A percentile compares a stretch with the other conserved stretches of the same genome.
Evolutionary conservation across 2,113 vertebrate genomes (phyloP).

Genomic region (Rynchops niger): DNA sequence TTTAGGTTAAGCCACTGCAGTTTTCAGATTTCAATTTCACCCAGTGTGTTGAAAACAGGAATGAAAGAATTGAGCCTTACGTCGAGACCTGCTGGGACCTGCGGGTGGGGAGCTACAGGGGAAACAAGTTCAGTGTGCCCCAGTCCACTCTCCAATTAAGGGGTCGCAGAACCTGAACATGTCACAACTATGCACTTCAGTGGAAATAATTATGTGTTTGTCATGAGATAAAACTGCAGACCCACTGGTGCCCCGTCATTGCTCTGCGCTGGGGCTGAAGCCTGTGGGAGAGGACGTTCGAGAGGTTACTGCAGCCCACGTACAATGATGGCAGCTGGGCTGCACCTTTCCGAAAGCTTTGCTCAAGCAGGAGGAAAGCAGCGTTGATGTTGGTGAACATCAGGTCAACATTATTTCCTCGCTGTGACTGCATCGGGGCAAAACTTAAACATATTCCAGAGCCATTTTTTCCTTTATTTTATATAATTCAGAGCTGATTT

Average conservation of each 20-base stretch:
- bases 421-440: background rate
- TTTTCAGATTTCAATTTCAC: background rate
- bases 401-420: background rate
- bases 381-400: accelerated
- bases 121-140: background rate
- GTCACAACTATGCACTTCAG: background rate
- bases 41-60: background rate
- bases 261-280: background rate
- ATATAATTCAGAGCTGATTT: background rate
- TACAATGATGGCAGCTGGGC: background rate
- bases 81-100: background rate
- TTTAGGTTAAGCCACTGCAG: background rate
- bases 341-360: background rate
- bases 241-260: too few species aligned
- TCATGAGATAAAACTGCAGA: background rate
- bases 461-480: background rate
- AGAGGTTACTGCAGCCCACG: background rate
- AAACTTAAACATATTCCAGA: background rate
- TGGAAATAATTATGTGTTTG: background rate
- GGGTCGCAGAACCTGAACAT: background rate
- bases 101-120: accelerated
- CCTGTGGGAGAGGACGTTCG: background rate
- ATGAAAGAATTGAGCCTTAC: background rate
- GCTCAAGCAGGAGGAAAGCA: background rate
- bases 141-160: background rate